Evolutionary conservation across 2,113 vertebrate species (phyloP).

Genomic region (Perca schrenkii): DNA sequence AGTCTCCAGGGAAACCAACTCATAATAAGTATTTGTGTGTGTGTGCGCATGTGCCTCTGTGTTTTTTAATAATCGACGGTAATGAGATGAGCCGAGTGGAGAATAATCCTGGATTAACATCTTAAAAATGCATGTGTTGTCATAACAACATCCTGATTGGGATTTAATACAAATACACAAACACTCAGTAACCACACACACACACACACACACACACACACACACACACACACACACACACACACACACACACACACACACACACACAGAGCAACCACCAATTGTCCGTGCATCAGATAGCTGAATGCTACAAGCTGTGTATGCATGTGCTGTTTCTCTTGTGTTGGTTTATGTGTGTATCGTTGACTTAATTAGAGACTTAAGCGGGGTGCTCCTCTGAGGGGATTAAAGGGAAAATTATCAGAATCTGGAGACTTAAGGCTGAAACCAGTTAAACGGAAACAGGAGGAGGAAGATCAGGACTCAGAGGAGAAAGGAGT

Average conservation of each 20-base stretch:
- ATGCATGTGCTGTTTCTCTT: constrained; percentile 31
- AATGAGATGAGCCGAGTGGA: constrained; percentile 75
- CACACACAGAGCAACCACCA: constrained; percentile 24
- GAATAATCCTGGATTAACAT: constrained; percentile 81
- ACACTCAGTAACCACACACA: background rate
- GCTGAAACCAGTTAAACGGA: constrained; percentile 71
- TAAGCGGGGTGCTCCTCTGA: constrained; percentile 63
- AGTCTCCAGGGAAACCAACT: constrained; percentile 71
- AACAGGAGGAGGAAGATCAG: constrained; percentile 64
- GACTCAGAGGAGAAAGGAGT: constrained; percentile 33
- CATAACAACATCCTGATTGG: constrained; percentile 76
- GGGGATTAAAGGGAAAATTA: constrained; percentile 75
- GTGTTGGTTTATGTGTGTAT: constrained; percentile 45
- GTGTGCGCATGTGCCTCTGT: constrained; percentile 19
- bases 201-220: constrained; percentile 28
- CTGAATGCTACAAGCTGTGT: constrained; percentile 33
- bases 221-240: constrained; percentile 25
- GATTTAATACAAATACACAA: constrained; percentile 67
- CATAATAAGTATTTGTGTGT: constrained; percentile 63
- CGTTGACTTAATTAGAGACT: constrained; percentile 75
- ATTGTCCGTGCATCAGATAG: constrained; percentile 46
- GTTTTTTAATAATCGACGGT: constrained; percentile 75
- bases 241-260: constrained; percentile 27
- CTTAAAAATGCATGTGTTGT: constrained; percentile 75
- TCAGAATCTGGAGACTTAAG: constrained; percentile 73